Percentiles rank a stretch among this genome's conserved stretches.
Evolutionary conservation across 2,113 vertebrate genomes (phyloP).

Genomic region (Todiramphus saurophagus): DNA sequence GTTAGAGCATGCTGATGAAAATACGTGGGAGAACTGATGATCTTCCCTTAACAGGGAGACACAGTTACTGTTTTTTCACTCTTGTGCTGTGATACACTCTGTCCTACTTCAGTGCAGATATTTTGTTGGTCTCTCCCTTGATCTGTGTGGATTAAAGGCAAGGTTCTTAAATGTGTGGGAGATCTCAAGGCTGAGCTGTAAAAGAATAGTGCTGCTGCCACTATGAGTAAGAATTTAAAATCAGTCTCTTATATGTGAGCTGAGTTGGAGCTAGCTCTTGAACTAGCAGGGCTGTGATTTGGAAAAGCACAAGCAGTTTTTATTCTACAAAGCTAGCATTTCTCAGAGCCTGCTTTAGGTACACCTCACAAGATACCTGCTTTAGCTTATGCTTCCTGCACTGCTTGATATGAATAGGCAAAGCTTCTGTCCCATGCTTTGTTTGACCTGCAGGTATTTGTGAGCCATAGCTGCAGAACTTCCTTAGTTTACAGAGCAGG

Average conservation of each 20-base stretch:
- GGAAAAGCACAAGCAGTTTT: neutral
- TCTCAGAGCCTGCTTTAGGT: neutral
- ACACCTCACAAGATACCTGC: neutral
- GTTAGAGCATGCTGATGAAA: neutral
- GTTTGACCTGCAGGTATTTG: neutral
- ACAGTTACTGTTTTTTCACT: neutral
- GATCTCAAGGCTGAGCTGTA: neutral
- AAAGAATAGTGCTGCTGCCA: neutral
- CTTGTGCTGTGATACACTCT: neutral
- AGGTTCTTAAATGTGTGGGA: neutral
- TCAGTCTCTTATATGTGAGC: neutral
- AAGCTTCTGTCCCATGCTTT: neutral
- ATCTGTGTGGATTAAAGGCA: neutral
- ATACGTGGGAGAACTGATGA: neutral
- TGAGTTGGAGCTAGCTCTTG: neutral
- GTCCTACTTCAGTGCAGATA: neutral
- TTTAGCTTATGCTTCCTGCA: accelerated
- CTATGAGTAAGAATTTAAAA: neutral
- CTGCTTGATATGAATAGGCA: neutral
- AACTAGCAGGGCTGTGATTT: neutral
- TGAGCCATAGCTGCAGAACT: neutral
- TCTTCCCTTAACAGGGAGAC: neutral
- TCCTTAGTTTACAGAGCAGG: no score
- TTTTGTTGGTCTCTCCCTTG: neutral
- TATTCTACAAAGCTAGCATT: neutral